These are phyloP conservation scores for Polymixis lichenea DNA, from an alignment of 2,888 invertebrate species.

Conservation along the genomic window DNA sequence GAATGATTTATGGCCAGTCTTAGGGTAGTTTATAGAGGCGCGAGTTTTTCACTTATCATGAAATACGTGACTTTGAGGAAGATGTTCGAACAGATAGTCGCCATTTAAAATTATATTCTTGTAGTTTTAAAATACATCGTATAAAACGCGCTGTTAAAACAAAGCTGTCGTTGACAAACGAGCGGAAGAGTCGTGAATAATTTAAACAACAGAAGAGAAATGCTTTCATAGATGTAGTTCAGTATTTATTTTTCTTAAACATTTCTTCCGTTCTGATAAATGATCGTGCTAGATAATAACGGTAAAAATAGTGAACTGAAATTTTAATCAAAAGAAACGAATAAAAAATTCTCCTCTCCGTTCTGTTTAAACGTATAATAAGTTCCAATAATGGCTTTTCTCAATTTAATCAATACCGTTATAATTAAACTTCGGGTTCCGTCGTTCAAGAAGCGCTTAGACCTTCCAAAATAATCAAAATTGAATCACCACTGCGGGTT, in stretches of 20 bases:
- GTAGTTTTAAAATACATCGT: slow-evolving; percentile 39
- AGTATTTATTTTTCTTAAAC: slow-evolving; percentile 23
- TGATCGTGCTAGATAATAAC: slow-evolving; percentile 21
- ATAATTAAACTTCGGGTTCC: slow-evolving; percentile 33
- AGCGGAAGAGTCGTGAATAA: slow-evolving; percentile 49
- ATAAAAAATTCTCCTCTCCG: neutral
- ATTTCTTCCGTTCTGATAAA: slow-evolving; percentile 38
- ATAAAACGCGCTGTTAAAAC: slow-evolving; percentile 45
- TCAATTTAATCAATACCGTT: slow-evolving; percentile 34
- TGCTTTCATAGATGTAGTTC: slow-evolving; percentile 18
- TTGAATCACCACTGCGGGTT: slow-evolving; percentile 27
- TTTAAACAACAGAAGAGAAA: slow-evolving; percentile 27
- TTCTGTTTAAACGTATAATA: neutral
- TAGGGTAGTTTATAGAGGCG: slow-evolving; percentile 63
- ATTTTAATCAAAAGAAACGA: neutral
- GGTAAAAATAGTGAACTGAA: slow-evolving; percentile 35
- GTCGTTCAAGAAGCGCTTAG: slow-evolving; percentile 26
- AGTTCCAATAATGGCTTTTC: slow-evolving; percentile 10
- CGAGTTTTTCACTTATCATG: slow-evolving; percentile 66
- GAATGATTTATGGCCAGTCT: slow-evolving; percentile 67
- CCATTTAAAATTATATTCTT: slow-evolving; percentile 24
- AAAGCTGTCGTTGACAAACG: slow-evolving; percentile 58
- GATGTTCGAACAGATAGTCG: slow-evolving; percentile 40
- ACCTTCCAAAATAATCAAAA: slow-evolving; percentile 49
- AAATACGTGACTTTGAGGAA: slow-evolving; percentile 56